A percentile compares a stretch with the other conserved stretches of the same genome.
Evolutionary conservation across 2,888 invertebrate species (phyloP).

Genomic region (Rhagonycha fulva): DNA sequence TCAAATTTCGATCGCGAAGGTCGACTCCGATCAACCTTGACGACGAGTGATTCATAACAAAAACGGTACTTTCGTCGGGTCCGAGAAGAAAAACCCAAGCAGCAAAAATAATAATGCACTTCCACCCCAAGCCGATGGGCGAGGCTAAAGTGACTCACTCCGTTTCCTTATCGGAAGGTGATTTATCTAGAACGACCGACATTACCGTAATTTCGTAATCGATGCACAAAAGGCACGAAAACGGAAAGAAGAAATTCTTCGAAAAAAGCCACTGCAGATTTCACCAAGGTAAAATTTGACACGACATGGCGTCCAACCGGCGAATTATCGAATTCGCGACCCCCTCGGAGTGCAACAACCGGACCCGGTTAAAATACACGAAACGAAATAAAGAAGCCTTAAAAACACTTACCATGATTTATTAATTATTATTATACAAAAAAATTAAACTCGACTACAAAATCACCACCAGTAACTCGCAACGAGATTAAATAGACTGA

Average conservation of each 20-base stretch:
- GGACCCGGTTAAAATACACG: neutral
- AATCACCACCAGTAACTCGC: slow-evolving; percentile 37
- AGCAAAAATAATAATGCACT: slow-evolving; percentile 24
- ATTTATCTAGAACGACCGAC: neutral
- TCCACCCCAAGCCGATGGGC: slow-evolving; percentile 32
- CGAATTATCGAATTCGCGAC: slow-evolving; percentile 15
- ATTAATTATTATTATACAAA: slow-evolving; percentile 43
- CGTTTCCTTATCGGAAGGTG: neutral
- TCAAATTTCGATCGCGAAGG: slow-evolving; percentile 6
- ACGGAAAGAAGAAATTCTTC: neutral
- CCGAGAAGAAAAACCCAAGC: slow-evolving; percentile 12
- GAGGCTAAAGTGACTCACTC: slow-evolving; percentile 32
- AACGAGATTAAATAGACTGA: slow-evolving; percentile 49
- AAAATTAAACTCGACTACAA: slow-evolving; percentile 46
- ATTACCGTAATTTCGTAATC: neutral
- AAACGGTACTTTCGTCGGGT: slow-evolving; percentile 12
- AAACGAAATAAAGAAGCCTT: slow-evolving; percentile 1
- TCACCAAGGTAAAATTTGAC: neutral
- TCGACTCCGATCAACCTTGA: slow-evolving; percentile 29
- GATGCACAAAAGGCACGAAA: neutral
- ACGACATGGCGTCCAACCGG: slow-evolving; percentile 47
- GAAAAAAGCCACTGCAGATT: neutral
- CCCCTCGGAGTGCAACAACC: neutral
- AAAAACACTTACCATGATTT: slow-evolving; percentile 51
- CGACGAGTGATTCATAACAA: slow-evolving; percentile 34